Base-by-base conservation (phyloP, 1,140 invertebrate species). In the Lineus longissimus region DNA sequence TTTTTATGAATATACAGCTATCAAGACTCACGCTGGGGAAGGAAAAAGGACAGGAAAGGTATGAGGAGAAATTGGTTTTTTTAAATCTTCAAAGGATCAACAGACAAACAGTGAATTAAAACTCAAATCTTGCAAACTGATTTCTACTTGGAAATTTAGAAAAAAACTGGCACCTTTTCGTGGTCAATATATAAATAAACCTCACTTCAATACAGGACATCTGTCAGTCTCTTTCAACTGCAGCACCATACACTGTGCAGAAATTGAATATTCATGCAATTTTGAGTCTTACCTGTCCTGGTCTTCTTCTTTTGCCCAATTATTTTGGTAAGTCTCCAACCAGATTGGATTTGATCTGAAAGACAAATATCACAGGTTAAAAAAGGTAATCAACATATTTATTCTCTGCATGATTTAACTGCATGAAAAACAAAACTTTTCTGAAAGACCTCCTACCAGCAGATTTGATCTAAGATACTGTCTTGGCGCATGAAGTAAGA, bases 241-340 rank as follows among this genome's bases (percentile, higher is more conserved):
- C n/a, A n/a, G n/a, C n/a, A n/a, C n/a, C n/a, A n/a, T n/a, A n/a
- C n/a, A n/a, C n/a, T n/a, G n/a, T n/a, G n/a, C n/a, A n/a, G n/a
- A n/a, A n/a, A n/a, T n/a, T n/a, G n/a, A n/a, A n/a, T 27, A 51
- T 27, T 51, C 25, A 6, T 19, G 2, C n/a, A 13, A 2, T 51
- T 43, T 19, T 2, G 41, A 11, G 25, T 33, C 58, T 31, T 68
- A 73, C 72, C 75, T 76, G 30, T 76, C 63, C 31, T 69, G 61
- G 71, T 91, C 90, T 64, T 91, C 90, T 63, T 88, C 89, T 81
- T 95, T 95, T 76, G 92, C 94, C 92, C 93, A 95, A 76, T 93
- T 92, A 78, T 95, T 95, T 80, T 94, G 92, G 74, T 94, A 95
- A 7, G 92, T 91, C 72, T 93, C 91, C 80, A 95, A 87, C 93